Evolutionary conservation across 2,113 vertebrate genomes (phyloP).

Genomic region (Ciconia stormi): DNA sequence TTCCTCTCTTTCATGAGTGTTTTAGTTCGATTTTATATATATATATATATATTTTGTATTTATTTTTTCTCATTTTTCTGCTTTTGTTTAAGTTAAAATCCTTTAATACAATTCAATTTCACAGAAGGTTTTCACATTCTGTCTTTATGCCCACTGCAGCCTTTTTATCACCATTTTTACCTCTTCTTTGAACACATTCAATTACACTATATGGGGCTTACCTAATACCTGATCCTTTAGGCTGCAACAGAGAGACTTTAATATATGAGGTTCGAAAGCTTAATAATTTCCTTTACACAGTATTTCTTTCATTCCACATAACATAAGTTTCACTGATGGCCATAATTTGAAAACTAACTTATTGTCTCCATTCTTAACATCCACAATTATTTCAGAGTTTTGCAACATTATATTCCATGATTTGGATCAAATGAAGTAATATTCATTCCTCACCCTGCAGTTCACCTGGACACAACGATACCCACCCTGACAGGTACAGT

Average conservation of each 20-base stretch:
- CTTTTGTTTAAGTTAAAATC: neutral
- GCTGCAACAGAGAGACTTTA: neutral
- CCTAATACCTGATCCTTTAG: neutral
- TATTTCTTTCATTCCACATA: neutral
- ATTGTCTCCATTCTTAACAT: neutral
- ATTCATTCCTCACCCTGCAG: neutral
- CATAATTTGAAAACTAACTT: neutral
- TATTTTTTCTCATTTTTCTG: neutral
- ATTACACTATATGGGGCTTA: neutral
- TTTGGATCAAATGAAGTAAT: neutral
- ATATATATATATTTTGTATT: neutral
- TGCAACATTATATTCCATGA: neutral
- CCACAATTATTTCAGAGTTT: neutral
- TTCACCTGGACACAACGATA: neutral
- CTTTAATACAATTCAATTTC: neutral
- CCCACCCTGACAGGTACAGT: neutral
- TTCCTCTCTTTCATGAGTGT: neutral
- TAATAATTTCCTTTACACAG: neutral
- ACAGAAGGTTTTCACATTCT: neutral
- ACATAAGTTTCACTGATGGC: neutral
- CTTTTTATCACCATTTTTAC: conserved; percentile 1
- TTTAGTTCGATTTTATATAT: neutral
- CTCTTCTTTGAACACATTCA: conserved; percentile 2
- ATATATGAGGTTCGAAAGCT: neutral
- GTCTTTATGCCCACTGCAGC: neutral